A percentile compares a stretch with the other conserved stretches of the same genome.
Evolutionary conservation across 2,113 vertebrate species (phyloP).

Genomic region (Entomyzon cyanotis): DNA sequence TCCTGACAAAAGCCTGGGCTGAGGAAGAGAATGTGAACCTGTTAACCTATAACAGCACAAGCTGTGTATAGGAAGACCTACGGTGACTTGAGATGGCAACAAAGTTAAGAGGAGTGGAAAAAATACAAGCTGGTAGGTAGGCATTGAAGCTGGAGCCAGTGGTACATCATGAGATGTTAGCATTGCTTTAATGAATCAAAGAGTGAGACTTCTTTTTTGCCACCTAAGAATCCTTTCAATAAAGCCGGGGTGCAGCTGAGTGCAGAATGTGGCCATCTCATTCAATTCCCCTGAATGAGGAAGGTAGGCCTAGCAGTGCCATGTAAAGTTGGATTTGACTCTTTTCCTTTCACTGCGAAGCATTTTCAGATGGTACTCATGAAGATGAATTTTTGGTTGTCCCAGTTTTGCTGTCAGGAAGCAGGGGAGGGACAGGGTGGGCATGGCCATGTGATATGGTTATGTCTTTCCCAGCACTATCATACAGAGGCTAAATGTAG

Average conservation of each 20-base stretch:
- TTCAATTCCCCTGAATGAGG: not conserved
- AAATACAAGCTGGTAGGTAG: not conserved
- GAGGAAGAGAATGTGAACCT: not conserved
- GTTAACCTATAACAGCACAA: not conserved
- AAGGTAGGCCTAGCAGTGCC: not conserved
- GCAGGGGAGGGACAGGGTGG: fast-evolving
- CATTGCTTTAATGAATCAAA: not conserved
- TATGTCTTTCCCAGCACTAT: not conserved
- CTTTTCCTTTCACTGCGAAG: not conserved
- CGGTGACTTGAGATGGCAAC: not conserved
- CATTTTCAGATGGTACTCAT: not conserved
- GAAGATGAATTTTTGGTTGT: not conserved
- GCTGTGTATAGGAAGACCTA: not conserved
- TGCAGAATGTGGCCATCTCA: not conserved
- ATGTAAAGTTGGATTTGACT: not conserved
- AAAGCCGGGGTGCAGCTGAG: not conserved
- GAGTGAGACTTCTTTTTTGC: not conserved
- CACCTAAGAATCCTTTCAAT: not conserved
- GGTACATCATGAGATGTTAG: not conserved
- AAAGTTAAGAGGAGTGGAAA: not conserved
- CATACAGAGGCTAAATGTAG: not conserved
- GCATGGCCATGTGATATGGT: not conserved
- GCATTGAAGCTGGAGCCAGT: not conserved
- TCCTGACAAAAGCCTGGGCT: not conserved
- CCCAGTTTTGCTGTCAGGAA: not conserved